Evolutionary conservation across 2,797 vertebrate genomes (phyloP).

Genomic region (Ctenopoma multispine): DNA sequence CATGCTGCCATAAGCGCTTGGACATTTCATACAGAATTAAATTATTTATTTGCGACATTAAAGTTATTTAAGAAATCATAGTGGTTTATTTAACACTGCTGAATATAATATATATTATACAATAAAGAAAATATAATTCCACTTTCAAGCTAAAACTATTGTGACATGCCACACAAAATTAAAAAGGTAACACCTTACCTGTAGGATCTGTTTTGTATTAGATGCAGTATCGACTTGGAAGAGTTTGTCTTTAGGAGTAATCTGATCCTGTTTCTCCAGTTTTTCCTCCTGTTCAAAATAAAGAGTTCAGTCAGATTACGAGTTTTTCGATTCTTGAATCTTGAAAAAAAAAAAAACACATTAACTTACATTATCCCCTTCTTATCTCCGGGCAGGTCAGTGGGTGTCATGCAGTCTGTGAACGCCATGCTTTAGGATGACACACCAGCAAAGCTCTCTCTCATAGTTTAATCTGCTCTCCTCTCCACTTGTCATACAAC

Average conservation of each 20-base stretch:
- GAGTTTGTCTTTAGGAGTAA: conserved; percentile 70
- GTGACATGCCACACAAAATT: neutral
- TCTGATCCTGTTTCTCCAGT: conserved; percentile 77
- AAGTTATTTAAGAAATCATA: neutral
- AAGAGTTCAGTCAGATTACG: neutral
- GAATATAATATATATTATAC: no score
- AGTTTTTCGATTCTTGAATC: no score
- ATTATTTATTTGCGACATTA: neutral
- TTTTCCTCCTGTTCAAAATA: conserved; percentile 67
- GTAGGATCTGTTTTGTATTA: conserved; percentile 50
- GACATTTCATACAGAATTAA: neutral
- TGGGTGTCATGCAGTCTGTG: conserved; percentile 46
- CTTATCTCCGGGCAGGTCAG: conserved; percentile 54
- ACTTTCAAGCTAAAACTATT: neutral
- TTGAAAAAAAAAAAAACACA: neutral
- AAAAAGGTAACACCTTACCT: conserved; percentile 58
- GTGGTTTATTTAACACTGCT: neutral
- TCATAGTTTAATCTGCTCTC: conserved; percentile 62
- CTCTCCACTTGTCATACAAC: conserved; percentile 54
- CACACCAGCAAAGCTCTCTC: conserved; percentile 32
- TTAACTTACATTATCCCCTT: conserved; percentile 68
- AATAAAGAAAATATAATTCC: no score
- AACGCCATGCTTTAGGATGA: conserved; percentile 55
- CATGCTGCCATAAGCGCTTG: no score
- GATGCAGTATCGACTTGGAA: conserved; percentile 24